phyloP scores from a whole-genome alignment of 2,888 invertebrate species.

The Cryptops parisi region DNA sequence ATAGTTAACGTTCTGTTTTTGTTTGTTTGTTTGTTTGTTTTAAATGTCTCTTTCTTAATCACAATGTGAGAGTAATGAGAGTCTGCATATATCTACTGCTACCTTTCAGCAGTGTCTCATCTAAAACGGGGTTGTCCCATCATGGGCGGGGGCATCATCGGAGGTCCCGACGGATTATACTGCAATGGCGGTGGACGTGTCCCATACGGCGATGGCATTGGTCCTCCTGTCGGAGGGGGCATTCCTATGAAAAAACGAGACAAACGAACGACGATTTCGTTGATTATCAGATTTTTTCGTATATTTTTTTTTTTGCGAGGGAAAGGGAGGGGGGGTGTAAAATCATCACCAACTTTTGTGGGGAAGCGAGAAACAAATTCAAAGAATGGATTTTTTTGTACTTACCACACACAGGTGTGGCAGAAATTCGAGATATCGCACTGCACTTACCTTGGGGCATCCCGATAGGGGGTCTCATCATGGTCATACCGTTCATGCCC shows the following conservation, averaged over 20 bases:
- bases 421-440: not conserved
- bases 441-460: constrained; percentile 44
- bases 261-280: not conserved
- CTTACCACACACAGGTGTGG: constrained; percentile 3
- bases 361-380: not conserved
- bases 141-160: constrained; percentile 10
- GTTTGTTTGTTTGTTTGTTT: no score
- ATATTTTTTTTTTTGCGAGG: no score
- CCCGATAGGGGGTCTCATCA: constrained; percentile 49
- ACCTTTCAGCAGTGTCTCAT: constrained; percentile 5
- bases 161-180: constrained; percentile 4
- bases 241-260: not conserved
- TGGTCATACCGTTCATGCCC: constrained; percentile 35
- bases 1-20: no score
- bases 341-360: no score
- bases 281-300: not conserved
- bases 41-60: no score
- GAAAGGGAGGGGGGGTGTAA: no score
- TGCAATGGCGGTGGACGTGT: not conserved
- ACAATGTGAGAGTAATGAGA: no score
- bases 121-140: constrained; percentile 11
- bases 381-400: not conserved
- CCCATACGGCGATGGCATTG: constrained; percentile 7
- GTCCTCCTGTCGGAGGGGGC: constrained; percentile 3
- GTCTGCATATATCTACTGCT: no score